Conservation (phyloP, 2,113 vertebrate species). For the Callospermophilus lateralis region DNA sequence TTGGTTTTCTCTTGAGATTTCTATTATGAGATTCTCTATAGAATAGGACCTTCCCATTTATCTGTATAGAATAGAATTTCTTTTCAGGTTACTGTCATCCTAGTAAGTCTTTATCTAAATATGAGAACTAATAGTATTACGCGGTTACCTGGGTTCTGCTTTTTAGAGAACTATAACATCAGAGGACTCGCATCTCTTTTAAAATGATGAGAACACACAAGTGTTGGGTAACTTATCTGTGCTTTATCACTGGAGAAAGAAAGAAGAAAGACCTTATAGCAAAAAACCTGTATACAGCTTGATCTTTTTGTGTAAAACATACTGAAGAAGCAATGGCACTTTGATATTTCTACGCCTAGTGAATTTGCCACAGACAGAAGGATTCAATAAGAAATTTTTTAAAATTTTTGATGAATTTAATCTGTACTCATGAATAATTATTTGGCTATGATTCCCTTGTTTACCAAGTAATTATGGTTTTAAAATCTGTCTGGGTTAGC, state of each 20-base stretch:
- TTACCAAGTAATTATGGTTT: conserved; percentile 90
- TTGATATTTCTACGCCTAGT: conserved; percentile 40
- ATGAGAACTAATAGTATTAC: conserved; percentile 80
- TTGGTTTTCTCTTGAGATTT: not conserved
- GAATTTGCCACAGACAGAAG: conserved; percentile 77
- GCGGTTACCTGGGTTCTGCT: conserved; percentile 62
- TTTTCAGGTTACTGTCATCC: not conserved
- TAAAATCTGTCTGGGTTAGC: conserved; percentile 91
- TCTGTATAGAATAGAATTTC: not conserved
- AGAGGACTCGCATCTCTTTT: not conserved
- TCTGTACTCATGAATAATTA: conserved; percentile 86
- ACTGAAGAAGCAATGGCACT: conserved; percentile 54
- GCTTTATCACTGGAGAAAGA: conserved; percentile 27
- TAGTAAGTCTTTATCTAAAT: conserved; percentile 69
- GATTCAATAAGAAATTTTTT: conserved; percentile 63
- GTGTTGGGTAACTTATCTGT: not conserved
- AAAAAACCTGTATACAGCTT: not conserved
- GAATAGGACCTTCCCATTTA: not conserved
- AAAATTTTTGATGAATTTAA: conserved; percentile 84
- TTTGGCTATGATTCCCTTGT: conserved; percentile 88
- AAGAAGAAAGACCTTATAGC: conserved; percentile 55
- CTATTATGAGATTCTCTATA: not conserved
- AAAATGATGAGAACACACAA: not conserved
- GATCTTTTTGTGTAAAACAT: conserved; percentile 51
- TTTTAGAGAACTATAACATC: conserved; percentile 42